Evolutionary conservation across 2,888 invertebrate genomes (phyloP), one percentile per base, ranked within the genome.

Genomic region (Tetragonisca angustula): DNA sequence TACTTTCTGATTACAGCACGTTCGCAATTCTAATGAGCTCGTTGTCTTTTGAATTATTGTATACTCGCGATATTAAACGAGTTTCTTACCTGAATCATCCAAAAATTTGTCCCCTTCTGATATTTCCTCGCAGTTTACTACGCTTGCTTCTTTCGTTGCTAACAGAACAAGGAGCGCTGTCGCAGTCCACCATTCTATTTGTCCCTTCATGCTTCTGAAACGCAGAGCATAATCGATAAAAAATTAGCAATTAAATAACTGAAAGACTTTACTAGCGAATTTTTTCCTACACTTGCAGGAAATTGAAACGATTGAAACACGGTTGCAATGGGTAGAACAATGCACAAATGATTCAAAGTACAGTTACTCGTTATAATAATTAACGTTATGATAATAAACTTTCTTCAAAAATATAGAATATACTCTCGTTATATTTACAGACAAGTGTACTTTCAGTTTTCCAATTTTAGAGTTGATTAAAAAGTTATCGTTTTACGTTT

Each of bases 161-260:
- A 86, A 24, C 19, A 86, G 11, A 17, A 61, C 74, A 5, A 85
- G 69, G 24, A 87, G 19, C 49, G 76, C 43, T n/a, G 49, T 15
- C 17, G 65, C 15, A 2, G 50, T 56, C 79, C 85, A 75, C 24
- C 56, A 19, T 27, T 36, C 50, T 72, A 24, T 76, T 61, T 69
- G 76, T 59, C 9, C 5, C 62, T 43, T 81, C 85, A 85, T 87
- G 32, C 72, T 76, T 67, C 85, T 87, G 75, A 67, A 82, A 87
- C 43, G 54, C 13, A 54, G 62, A 73, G 24, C 1, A 11, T 5
- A n/a, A 62, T 5, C 9, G 13, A 27, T 27, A 27, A 27, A 27
- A 27, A 19, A 0, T 54, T 5, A 64, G 54, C 6, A 71, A 9
- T 13, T 69, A 32, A 32, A 3, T 11, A 61, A n/a, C 2, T 5